Evolutionary conservation across 2,113 vertebrate genomes (phyloP).

Genomic region (Alethe diademata): DNA sequence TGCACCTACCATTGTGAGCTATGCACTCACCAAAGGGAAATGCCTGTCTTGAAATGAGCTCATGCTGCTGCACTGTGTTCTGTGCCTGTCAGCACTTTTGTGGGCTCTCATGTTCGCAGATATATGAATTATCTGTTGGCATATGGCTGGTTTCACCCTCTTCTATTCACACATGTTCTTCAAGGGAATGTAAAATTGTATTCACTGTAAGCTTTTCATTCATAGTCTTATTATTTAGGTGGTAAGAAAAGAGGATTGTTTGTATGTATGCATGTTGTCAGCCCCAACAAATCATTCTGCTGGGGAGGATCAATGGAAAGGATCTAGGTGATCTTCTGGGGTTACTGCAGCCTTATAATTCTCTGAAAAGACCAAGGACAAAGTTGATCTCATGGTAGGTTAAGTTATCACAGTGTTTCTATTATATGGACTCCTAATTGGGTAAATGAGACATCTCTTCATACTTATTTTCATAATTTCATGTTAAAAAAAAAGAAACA

Average conservation of each 20-base stretch:
- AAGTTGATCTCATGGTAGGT: background rate
- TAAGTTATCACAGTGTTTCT: background rate
- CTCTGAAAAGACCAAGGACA: background rate
- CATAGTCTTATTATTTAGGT: background rate
- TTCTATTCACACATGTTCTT: background rate
- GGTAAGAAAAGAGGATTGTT: background rate
- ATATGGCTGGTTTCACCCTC: background rate
- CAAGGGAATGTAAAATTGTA: background rate
- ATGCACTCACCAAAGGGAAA: constrained; percentile 14
- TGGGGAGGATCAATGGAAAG: background rate
- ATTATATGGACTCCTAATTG: background rate
- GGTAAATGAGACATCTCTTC: background rate
- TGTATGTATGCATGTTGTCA: accelerated
- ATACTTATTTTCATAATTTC: background rate
- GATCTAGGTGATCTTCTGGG: background rate
- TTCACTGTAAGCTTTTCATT: background rate
- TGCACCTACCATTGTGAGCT: background rate
- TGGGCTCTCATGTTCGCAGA: background rate
- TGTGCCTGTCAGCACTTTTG: constrained; percentile 25
- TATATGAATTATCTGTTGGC: constrained; percentile 42
- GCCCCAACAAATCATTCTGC: background rate
- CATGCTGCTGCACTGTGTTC: background rate
- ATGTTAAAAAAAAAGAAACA: background rate
- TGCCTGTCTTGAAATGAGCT: constrained; percentile 35
- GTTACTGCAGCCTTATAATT: background rate